phyloP scores from a whole-genome alignment of 1,140 invertebrate genomes.

The Orussus abietinus region DNA sequence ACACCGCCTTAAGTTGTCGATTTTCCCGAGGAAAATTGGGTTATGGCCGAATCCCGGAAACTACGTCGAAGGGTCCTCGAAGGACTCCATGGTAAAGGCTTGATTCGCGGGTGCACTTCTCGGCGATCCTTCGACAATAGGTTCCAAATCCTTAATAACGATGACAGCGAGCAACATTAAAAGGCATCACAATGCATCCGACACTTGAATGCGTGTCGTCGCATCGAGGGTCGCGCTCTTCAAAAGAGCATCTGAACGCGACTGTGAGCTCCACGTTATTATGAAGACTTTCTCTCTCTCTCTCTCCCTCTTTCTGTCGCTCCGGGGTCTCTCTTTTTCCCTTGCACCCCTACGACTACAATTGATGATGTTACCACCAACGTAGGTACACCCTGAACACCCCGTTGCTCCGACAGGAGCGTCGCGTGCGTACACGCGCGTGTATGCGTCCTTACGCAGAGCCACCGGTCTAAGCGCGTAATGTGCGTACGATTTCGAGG shows the following conservation, averaged over 20 bases:
- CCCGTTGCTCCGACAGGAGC: neutral
- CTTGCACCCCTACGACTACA: constrained; percentile 21
- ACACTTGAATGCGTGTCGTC: constrained; percentile 50
- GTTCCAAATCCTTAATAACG: constrained; percentile 46
- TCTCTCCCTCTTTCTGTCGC: constrained; percentile 6
- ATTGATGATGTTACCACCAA: constrained; percentile 33
- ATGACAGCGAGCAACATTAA: constrained; percentile 47
- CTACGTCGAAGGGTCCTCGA: too few species aligned
- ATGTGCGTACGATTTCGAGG: constrained; percentile 27
- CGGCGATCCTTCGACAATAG: constrained; percentile 42
- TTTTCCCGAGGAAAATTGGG: too few species aligned
- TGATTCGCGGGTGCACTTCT: constrained; percentile 33
- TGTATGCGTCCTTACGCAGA: constrained; percentile 19
- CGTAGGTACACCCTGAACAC: constrained; percentile 18
- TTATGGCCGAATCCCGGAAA: too few species aligned
- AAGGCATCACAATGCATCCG: constrained; percentile 47
- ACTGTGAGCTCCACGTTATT: constrained; percentile 37
- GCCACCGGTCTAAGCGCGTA: constrained; percentile 24
- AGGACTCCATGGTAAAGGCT: constrained; percentile 26
- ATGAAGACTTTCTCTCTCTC: constrained; percentile 29
- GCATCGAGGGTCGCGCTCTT: constrained; percentile 36
- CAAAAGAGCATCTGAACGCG: constrained; percentile 46
- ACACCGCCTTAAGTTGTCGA: too few species aligned
- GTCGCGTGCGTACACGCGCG: constrained; percentile 6
- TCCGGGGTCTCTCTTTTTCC: neutral